Conservation (phyloP, 2,113 vertebrate species). For the Egretta garzetta region DNA sequence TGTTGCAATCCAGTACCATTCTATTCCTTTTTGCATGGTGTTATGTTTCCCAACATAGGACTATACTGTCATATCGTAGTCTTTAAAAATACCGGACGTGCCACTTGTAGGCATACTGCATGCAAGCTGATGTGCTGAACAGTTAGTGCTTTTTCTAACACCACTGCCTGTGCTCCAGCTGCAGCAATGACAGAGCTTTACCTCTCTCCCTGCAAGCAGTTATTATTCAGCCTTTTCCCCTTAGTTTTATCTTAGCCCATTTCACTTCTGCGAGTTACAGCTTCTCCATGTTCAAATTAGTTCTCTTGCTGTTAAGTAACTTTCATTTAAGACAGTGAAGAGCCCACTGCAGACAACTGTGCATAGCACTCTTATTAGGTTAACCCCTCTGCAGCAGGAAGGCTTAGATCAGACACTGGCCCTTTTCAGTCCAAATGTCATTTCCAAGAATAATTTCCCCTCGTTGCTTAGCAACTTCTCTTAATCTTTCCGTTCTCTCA, state of each 20-base stretch:
- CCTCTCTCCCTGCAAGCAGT: not conserved
- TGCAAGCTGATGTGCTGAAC: not conserved
- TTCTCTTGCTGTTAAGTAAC: not conserved
- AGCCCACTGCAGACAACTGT: not conserved
- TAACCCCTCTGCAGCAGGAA: constrained; percentile 16
- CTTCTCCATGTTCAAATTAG: not conserved
- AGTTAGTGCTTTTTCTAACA: not conserved
- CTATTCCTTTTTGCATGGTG: not conserved
- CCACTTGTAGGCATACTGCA: not conserved
- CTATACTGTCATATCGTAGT: not conserved
- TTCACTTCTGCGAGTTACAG: not conserved
- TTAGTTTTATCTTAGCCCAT: not conserved
- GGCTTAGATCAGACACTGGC: not conserved
- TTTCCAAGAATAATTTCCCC: constrained; percentile 31
- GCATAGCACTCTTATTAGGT: not conserved
- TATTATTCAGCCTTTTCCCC: not conserved
- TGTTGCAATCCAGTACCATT: not conserved
- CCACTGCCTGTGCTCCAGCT: not conserved
- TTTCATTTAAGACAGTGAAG: not conserved
- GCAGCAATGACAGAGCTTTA: not conserved
- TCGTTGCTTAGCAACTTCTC: constrained; percentile 38
- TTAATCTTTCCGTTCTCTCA: constrained; percentile 18
- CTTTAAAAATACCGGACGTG: not conserved
- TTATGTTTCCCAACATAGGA: not conserved
- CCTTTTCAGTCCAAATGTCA: constrained; percentile 17